Evolutionary conservation across 2,888 invertebrate genomes (phyloP).

Genomic region (Nomada flava): DNA sequence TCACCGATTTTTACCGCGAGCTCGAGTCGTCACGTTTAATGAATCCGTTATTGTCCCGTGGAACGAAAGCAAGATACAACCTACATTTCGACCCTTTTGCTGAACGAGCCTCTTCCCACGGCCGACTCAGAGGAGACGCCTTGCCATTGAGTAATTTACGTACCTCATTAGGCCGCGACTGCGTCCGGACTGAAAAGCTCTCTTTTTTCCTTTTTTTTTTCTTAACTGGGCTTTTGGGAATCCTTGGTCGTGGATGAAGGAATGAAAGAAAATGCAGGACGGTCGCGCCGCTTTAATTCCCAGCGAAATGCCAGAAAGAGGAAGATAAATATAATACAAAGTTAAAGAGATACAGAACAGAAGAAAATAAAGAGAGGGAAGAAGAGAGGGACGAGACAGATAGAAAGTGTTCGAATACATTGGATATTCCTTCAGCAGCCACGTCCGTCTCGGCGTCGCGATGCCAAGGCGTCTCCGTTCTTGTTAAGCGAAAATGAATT

Average conservation of each 20-base stretch:
- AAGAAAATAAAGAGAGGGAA: no score
- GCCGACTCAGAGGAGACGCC: slow-evolving; percentile 57
- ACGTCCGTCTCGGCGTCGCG: slow-evolving; percentile 27
- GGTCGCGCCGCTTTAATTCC: slow-evolving; percentile 39
- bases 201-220: slow-evolving; percentile 1
- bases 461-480: slow-evolving; percentile 32
- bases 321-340: neutral
- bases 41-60: slow-evolving; percentile 41
- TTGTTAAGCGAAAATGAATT: slow-evolving; percentile 45
- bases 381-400: slow-evolving; percentile 1
- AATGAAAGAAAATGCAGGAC: slow-evolving; percentile 38
- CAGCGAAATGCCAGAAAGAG: slow-evolving; percentile 11
- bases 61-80: slow-evolving; percentile 61
- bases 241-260: slow-evolving; percentile 28
- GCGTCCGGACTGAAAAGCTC: slow-evolving; percentile 68
- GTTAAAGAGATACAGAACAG: neutral
- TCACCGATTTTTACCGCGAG: neutral
- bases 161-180: slow-evolving; percentile 67
- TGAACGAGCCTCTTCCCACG: slow-evolving; percentile 51
- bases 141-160: slow-evolving; percentile 71
- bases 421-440: slow-evolving; percentile 33
- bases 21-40: slow-evolving; percentile 28
- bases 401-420: slow-evolving; percentile 55
- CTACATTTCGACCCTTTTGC: slow-evolving; percentile 62
- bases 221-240: slow-evolving; percentile 57